Conservation (phyloP, 2,797 vertebrate genomes). For the Schizothorax lantsangensis region DNA sequence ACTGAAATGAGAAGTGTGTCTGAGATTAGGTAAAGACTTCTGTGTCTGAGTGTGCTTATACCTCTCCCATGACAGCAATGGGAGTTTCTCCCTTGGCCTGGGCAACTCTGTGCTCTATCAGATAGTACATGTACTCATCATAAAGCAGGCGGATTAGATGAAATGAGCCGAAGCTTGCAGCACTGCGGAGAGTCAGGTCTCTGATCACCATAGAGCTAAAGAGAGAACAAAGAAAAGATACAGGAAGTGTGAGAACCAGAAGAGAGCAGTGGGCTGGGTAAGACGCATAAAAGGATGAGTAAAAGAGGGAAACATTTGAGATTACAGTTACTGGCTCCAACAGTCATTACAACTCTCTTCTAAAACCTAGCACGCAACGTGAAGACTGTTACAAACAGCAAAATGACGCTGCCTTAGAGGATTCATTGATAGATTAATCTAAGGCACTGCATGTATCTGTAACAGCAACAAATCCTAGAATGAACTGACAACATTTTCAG, state of each 20-base stretch:
- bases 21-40: background rate
- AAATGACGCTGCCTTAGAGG: background rate
- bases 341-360: background rate
- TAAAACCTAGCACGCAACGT: background rate
- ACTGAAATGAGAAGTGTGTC: background rate
- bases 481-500: background rate
- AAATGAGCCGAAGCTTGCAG: slow-evolving; percentile 94
- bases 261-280: background rate
- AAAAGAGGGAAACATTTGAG: background rate
- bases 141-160: slow-evolving; percentile 93
- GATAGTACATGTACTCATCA: slow-evolving; percentile 96
- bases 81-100: slow-evolving; percentile 93
- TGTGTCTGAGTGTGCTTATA: slow-evolving; percentile 62
- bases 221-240: slow-evolving; percentile 9
- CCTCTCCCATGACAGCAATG: slow-evolving; percentile 96
- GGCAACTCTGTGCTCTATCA: slow-evolving; percentile 93
- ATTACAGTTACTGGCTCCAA: background rate
- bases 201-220: slow-evolving; percentile 93
- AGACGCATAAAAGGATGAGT: background rate
- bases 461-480: background rate
- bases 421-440: background rate
- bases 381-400: background rate
- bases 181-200: slow-evolving; percentile 92
- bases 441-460: background rate
- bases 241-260: background rate